phyloP scores from a whole-genome alignment of 2,113 vertebrate species.

The Phaethon lepturus region DNA sequence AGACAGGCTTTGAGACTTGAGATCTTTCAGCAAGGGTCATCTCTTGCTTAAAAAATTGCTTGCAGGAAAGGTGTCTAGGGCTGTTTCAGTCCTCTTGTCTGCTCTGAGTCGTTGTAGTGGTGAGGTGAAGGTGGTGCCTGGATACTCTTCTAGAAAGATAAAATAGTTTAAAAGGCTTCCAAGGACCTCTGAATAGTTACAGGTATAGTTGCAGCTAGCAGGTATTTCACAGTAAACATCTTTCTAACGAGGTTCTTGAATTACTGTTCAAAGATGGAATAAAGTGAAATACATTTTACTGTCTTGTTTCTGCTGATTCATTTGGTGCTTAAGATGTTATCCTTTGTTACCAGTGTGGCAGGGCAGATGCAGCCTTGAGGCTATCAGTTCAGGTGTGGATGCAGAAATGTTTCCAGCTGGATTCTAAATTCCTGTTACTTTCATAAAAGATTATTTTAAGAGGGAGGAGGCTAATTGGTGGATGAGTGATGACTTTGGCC shows the following conservation, averaged over 20 bases:
- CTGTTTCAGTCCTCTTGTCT: background rate
- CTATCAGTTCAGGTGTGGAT: accelerated
- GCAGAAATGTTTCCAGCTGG: background rate
- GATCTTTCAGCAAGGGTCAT: background rate
- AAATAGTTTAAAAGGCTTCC: background rate
- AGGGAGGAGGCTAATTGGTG: background rate
- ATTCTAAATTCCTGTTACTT: background rate
- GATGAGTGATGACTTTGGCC: background rate
- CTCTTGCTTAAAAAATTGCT: background rate
- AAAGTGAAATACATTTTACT: background rate
- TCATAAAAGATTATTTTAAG: background rate
- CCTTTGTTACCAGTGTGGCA: background rate
- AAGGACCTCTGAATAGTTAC: background rate
- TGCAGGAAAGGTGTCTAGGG: background rate
- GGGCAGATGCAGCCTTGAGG: background rate
- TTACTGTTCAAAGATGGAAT: background rate
- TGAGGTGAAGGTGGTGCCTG: background rate
- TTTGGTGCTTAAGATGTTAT: background rate
- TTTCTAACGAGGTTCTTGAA: background rate
- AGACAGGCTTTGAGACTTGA: background rate
- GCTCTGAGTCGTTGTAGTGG: background rate
- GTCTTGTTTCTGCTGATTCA: background rate
- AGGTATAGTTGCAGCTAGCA: background rate
- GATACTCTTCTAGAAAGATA: background rate
- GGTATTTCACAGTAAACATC: background rate